These are phyloP conservation scores for Abrostola triplasia DNA, from an alignment of 2,888 invertebrate genomes.

Conservation along the genomic window DNA sequence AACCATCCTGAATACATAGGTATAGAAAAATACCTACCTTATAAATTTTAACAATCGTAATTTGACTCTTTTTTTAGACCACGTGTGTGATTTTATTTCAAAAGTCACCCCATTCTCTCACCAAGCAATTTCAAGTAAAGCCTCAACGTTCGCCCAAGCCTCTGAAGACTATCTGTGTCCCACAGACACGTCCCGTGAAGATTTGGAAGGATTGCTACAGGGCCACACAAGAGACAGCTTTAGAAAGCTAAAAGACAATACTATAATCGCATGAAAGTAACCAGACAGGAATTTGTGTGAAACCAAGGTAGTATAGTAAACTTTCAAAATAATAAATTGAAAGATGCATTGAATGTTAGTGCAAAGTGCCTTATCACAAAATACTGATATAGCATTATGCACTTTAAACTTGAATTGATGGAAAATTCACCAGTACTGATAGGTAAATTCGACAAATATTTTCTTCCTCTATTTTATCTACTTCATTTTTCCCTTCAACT, in stretches of 20 bases:
- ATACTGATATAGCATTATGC: no score
- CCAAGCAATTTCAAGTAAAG: conserved; percentile 27
- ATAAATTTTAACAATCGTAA: neutral
- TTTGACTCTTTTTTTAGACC: conserved; percentile 1
- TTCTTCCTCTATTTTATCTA: no score
- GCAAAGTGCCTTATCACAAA: no score
- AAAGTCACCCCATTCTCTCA: conserved; percentile 4
- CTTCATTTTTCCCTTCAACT: no score
- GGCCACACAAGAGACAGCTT: conserved; percentile 38
- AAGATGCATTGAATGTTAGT: no score
- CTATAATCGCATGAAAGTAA: conserved; percentile 15
- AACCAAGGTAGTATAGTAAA: neutral
- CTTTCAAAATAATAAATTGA: no score
- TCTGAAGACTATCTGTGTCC: conserved; percentile 55
- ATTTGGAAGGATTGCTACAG: conserved; percentile 59
- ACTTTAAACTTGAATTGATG: no score
- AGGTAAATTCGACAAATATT: no score
- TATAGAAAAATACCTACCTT: neutral
- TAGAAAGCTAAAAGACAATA: conserved; percentile 19
- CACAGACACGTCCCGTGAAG: conserved; percentile 55
- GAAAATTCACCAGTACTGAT: no score
- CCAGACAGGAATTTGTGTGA: neutral
- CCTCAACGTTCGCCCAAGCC: conserved; percentile 29
- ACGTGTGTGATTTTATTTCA: conserved; percentile 1
- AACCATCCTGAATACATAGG: no score